Evolutionary conservation across 2,888 invertebrate genomes (phyloP), one percentile per base, ranked within the genome.

Genomic region (Nomada ruficornis): DNA sequence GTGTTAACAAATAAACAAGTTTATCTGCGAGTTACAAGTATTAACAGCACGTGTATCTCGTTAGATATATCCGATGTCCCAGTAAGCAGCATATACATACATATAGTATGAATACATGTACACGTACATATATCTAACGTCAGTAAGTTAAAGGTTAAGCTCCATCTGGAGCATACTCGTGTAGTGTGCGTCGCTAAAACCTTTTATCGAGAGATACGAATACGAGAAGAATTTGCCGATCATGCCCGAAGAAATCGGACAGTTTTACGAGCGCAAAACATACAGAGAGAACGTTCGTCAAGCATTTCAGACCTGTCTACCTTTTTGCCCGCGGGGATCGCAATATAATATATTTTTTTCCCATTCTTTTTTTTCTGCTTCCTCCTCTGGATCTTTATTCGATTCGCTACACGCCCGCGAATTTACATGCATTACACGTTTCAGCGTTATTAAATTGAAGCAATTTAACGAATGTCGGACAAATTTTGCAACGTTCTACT

Each of bases 241-340:
- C 52, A 50, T 68, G 60, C 10, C 42, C 79, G 71, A 78, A 79
- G 75, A 82, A 77, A 83, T 83, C 83, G 65, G 85, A 85, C 85
- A 85, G 80, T 65, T 82, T 85, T 85, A 85, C 82, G 85, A 85
- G 79, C 75, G 72, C 80, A 82, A 85, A 85, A 85, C 82, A 82
- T 59, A 73, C 55, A 60, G 59, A 36, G 63, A 63, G 83, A 68
- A 80, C 75, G 82, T 82, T 82, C 85, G 80, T 85, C 82, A 72
- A 85, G 76, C 74, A 57, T 84, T 77, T 82, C 85, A 62, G 63
- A 62, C 65, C 74, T 80, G 67, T 82, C 82, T 71, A 64, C 60
- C 62, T 75, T 82, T 74, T 79, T 60, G 77, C 76, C 69, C 11
- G 62, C 80, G 73, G 77, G 4, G 77, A 64, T 60, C 54, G 60